Base-by-base conservation (phyloP, 1,140 invertebrate species). In the Dendrolimus punctatus region DNA sequence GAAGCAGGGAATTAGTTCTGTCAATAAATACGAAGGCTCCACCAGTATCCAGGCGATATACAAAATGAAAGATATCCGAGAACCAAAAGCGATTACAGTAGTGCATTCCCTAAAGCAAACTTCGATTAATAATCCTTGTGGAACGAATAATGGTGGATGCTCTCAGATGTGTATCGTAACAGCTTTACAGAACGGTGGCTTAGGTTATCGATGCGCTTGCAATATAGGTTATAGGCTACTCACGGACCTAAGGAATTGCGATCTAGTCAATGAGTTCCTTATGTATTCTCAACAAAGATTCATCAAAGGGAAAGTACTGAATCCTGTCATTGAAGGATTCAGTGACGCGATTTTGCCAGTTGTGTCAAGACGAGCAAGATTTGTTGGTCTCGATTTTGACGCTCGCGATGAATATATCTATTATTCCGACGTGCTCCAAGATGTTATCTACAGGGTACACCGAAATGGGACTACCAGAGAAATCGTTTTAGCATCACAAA, bases 261-360 rank as follows among this genome's bases (percentile, higher is more conserved):
- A 93, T 66, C 80, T 93, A 10, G 93, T 99, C 0, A 89, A 92
- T 40, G 96, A 99, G 66, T 99, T 99, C 76, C 89, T 99, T 0
- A 94, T 99, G 90, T 99, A 99, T 81, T 98, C 97, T 0, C 97
- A 99, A 67, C 97, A 99, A 71, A 93, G 98, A 58, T 98, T 98
- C 67, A 98, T 99, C 55, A 96, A 98, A 75, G 98, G 97, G 23
- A 94, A 98, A 79, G 94, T 98, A 0, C 78, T 98, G 23, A 91
- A 98, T 65, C 96, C 96, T 0, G 92, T 97, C 0, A 92, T 94
- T 44, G 93, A 96, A 79, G 95, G 95, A 0, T 97, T 99, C 68
- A 96, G 93, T 60, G 98, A 99, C 78, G 98, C 98, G 3, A 99
- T 99, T 9, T 73, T 95, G 6, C 95, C 95, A 0, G 94, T 96